Conservation (phyloP, 2,888 invertebrate genomes). For the Epiblema foenella region DNA sequence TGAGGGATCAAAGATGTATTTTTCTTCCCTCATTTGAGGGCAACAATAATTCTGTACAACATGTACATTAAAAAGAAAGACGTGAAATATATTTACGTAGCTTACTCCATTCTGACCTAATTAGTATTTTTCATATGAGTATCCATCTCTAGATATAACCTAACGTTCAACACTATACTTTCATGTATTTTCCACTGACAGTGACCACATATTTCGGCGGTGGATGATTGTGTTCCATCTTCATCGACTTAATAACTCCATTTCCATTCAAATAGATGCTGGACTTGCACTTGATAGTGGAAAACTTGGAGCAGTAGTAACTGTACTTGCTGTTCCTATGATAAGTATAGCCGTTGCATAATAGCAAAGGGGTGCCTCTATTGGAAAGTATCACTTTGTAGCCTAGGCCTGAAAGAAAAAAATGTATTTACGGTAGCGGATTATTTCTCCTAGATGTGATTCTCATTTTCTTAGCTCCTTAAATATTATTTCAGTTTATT, state of each 20-base stretch:
- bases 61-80: too few species aligned
- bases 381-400: constrained; percentile 27
- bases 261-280: constrained; percentile 25
- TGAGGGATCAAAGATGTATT: too few species aligned
- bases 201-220: constrained; percentile 24
- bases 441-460: background rate
- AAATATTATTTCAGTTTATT: too few species aligned
- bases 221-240: constrained; percentile 34
- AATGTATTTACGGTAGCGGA: background rate
- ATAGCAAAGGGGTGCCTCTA: constrained; percentile 31
- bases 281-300: constrained; percentile 24
- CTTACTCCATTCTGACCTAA: too few species aligned
- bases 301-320: constrained; percentile 42
- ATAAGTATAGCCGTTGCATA: constrained; percentile 40
- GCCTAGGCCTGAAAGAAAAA: constrained; percentile 17
- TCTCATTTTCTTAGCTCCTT: background rate
- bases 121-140: too few species aligned
- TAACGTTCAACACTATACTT: background rate
- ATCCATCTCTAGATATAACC: too few species aligned
- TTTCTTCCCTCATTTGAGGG: too few species aligned
- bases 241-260: constrained; percentile 14
- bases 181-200: constrained; percentile 25
- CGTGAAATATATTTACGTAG: too few species aligned
- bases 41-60: too few species aligned
- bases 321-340: constrained; percentile 35